A percentile compares a stretch with the other conserved stretches of the same genome.
phyloP scores from a whole-genome alignment of 2,113 vertebrate genomes.

The Steatornis caripensis region DNA sequence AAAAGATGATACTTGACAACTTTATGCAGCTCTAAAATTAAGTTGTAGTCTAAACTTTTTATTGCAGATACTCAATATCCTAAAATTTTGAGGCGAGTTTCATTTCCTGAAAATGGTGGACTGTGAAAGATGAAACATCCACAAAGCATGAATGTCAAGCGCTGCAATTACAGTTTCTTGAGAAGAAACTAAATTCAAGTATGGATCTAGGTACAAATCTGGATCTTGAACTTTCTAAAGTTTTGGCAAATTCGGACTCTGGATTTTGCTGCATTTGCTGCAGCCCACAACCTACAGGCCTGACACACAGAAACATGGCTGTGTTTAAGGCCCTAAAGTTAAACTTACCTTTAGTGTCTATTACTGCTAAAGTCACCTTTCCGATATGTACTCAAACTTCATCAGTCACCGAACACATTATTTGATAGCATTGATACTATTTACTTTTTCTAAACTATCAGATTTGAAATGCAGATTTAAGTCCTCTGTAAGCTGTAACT shows the following conservation, averaged over 20 bases:
- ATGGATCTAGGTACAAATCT: background rate
- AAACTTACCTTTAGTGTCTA: background rate
- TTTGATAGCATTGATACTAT: background rate
- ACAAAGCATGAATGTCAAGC: background rate
- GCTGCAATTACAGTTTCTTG: background rate
- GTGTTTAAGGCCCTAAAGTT: background rate
- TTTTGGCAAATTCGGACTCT: background rate
- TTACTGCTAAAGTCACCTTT: background rate
- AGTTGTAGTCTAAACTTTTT: background rate
- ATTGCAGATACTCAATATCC: background rate
- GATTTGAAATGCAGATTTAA: background rate
- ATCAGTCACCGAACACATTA: fast-evolving
- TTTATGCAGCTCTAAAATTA: background rate
- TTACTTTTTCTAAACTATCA: background rate
- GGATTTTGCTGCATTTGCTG: background rate
- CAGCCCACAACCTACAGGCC: background rate
- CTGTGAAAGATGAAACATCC: background rate
- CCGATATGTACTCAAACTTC: background rate
- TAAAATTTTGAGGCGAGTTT: background rate
- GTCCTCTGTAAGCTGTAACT: background rate
- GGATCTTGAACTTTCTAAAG: background rate
- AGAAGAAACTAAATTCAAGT: background rate
- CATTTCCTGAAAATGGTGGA: background rate
- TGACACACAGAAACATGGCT: background rate
- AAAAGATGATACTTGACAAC: background rate